Evolutionary conservation across 2,888 invertebrate species (phyloP).

Genomic region (Parochlus steinenii): DNA sequence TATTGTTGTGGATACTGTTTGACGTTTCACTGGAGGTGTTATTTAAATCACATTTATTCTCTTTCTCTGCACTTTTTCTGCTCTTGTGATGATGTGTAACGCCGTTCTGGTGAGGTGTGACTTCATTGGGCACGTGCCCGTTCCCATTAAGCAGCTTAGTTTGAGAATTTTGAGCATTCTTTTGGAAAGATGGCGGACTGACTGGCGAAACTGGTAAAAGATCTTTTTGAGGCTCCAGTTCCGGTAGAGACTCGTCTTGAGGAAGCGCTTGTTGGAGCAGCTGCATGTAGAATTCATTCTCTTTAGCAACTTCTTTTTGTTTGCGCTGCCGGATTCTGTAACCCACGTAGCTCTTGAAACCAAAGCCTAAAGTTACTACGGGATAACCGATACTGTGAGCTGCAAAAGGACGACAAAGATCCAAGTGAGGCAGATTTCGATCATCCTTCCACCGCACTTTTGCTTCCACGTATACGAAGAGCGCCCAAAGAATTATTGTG

Average conservation of each 20-base stretch:
- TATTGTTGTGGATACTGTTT: too few species aligned
- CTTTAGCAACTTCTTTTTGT: conserved; percentile 84
- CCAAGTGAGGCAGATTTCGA: conserved; percentile 70
- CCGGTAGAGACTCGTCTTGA: conserved; percentile 28
- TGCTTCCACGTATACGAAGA: conserved; percentile 89
- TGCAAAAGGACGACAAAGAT: conserved; percentile 88
- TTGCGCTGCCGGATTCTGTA: conserved; percentile 79
- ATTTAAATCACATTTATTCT: conserved; percentile 6
- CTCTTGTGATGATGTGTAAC: conserved; percentile 5
- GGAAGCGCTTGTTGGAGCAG: conserved; percentile 83
- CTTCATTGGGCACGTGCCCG: not conserved
- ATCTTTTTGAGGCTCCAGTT: not conserved
- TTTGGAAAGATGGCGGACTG: conserved; percentile 1
- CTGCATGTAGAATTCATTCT: conserved; percentile 90
- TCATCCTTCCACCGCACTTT: conserved; percentile 70
- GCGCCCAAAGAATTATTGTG: conserved; percentile 82
- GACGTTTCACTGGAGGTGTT: too few species aligned
- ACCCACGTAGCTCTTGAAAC: conserved; percentile 84
- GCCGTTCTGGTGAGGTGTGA: conserved; percentile 2
- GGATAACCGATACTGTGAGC: conserved; percentile 93
- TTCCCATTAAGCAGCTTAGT: conserved; percentile 2
- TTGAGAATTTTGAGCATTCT: not conserved
- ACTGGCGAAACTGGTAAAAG: conserved; percentile 3
- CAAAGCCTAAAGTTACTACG: conserved; percentile 87
- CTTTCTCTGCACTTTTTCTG: conserved; percentile 8